These are phyloP conservation scores for Aleiodes leptofemur DNA, from an alignment of 2,888 invertebrate species.

Conservation along the genomic window DNA sequence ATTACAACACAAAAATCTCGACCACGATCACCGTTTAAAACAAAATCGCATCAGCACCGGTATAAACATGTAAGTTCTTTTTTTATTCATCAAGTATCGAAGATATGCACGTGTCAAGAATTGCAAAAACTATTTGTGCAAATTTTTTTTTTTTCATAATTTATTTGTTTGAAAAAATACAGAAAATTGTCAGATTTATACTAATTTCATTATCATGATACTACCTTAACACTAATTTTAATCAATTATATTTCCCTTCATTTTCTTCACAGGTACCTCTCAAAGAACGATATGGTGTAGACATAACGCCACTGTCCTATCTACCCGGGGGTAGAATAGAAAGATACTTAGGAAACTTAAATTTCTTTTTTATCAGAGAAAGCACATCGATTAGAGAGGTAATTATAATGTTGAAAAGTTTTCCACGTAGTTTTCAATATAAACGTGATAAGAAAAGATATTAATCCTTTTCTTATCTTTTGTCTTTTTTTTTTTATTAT, in stretches of 20 bases:
- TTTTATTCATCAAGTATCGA: too few relatives aligned
- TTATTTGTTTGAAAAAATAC: too few relatives aligned
- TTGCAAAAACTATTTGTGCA: too few relatives aligned
- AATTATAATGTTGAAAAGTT: slow-evolving; percentile 50
- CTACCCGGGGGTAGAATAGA: slow-evolving; percentile 87
- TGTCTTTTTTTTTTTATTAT: slow-evolving; percentile 62
- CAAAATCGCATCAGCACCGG: slow-evolving; percentile 65
- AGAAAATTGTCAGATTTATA: too few relatives aligned
- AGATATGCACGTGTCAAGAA: too few relatives aligned
- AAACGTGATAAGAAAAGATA: slow-evolving; percentile 7
- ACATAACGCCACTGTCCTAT: slow-evolving; percentile 88
- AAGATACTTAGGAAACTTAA: slow-evolving; percentile 91
- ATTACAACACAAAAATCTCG: slow-evolving; percentile 75
- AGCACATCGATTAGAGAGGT: slow-evolving; percentile 93
- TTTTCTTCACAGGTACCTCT: slow-evolving; percentile 67
- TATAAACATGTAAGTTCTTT: slow-evolving; percentile 68
- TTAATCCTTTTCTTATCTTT: slow-evolving; percentile 34
- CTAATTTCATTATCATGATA: too few relatives aligned
- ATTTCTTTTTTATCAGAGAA: slow-evolving; percentile 97
- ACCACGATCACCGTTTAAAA: slow-evolving; percentile 78
- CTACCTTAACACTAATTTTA: neutral
- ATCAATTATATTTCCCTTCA: slow-evolving; percentile 26
- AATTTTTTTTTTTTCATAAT: too few relatives aligned
- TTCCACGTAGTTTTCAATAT: slow-evolving; percentile 17
- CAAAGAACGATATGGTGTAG: slow-evolving; percentile 81